Evolutionary conservation across 2,888 invertebrate species (phyloP), one percentile per base, ranked within the genome.

Genomic region (Drosophila paucipuncta): DNA sequence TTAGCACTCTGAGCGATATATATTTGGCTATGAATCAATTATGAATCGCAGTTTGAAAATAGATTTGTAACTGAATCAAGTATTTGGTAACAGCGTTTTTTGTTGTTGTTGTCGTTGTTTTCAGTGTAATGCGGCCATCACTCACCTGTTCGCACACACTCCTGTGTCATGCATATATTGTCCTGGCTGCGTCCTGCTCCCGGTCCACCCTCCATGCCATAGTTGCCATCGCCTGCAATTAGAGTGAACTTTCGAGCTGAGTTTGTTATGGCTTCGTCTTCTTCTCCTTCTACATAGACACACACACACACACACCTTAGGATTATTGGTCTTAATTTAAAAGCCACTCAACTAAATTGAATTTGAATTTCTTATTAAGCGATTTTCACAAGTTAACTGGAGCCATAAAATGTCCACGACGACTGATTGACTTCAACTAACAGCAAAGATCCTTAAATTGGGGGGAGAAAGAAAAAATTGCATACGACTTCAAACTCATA

Each of bases 61-160:
- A 47, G 13, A 22, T 22, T 47, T 1, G 13, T 41, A 41, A 41
- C 9, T 41, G n/a, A 41, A n/a, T n/a, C 37, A 41, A n/a, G n/a
- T n/a, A 22, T 7, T 22, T 22, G 22, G 43, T 13, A 47, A 7
- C 0, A 22, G 22, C 3, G 16, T 1, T 10, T 1, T 5, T 35
- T 11, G 1, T 5, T 35, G 6, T 3, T 50, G 30, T 50, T n/a
- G 31, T 9, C 9, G 2, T 43, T 43, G 13, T 16, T 49, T 49
- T 30, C 28, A 50, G 28, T 30, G 28, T 50, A 50, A 50, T 7
- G 28, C 30, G 18, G 18, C 50, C n/a, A 25, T 52, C 68, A 90
- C 93, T 94, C 92, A 95, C 95, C 95, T 92, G 95, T 95, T 90
- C 94, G 93, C 66, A 95, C 95, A 91, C 95, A 95, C 91, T 95